Percentiles rank a stretch among this genome's conserved stretches.
Evolutionary conservation across 53 echinoderm and acorn worm species (phyloP).

Genomic region (Apostichopus leukothele): DNA sequence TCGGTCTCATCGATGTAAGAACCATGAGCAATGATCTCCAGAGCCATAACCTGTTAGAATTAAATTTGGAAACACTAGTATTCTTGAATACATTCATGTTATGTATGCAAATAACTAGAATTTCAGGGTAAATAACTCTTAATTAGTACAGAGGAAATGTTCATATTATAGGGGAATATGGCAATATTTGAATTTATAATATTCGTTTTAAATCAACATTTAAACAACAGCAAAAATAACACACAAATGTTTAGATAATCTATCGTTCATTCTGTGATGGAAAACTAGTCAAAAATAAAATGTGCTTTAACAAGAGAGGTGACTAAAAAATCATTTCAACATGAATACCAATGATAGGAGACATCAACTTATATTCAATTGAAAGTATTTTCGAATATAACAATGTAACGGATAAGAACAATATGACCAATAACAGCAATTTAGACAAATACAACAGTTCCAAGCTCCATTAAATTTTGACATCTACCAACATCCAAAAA

Average conservation of each 20-base stretch:
- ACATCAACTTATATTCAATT: slow-evolving; percentile 17
- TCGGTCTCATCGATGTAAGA: too few species aligned
- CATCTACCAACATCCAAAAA: too few species aligned
- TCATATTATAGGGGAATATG: neutral
- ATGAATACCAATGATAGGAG: slow-evolving; percentile 6
- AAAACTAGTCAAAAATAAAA: neutral
- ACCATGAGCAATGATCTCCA: too few species aligned
- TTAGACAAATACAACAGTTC: too few species aligned
- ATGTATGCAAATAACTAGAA: slow-evolving; percentile 15
- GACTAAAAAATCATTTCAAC: neutral
- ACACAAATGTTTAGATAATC: slow-evolving; percentile 8
- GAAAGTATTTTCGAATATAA: slow-evolving; percentile 11
- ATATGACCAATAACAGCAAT: neutral
- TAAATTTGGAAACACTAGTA: slow-evolving; percentile 17
- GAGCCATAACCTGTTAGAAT: too few species aligned
- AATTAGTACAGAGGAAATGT: neutral
- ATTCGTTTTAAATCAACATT: slow-evolving; percentile 17
- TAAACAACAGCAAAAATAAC: slow-evolving; percentile 19
- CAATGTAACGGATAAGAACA: slow-evolving; percentile 23
- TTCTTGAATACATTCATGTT: slow-evolving; percentile 28
- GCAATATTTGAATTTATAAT: neutral
- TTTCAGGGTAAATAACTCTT: neutral
- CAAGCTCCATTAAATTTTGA: too few species aligned
- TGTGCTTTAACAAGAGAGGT: neutral
- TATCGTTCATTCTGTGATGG: slow-evolving; percentile 12